Evolutionary conservation across 2,797 vertebrate species (phyloP), one percentile per base, ranked within the genome.

Genomic region (Monodelphis domestica): DNA sequence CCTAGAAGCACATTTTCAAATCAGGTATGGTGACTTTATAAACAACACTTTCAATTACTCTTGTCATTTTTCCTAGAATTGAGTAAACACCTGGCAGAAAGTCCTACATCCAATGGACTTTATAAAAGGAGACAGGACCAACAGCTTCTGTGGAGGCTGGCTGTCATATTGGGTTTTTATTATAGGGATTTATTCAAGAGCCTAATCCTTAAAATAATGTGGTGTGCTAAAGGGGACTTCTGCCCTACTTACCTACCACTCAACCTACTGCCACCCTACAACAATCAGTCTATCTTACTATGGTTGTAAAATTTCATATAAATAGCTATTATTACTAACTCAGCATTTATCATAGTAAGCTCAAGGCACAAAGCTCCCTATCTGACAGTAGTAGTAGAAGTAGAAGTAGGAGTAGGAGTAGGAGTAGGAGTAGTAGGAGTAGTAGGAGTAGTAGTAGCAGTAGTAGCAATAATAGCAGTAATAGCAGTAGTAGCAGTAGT

Each of bases 91-190:
- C 92, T 95, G 29, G 1, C 90, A 95, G 91, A 90, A 91, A 87
- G 94, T 94, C 97, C 92, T 94, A 95, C 54, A 95, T 92, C 88
- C 93, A 95, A 92, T 52, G 70, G 92, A 88, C 94, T 95, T 93
- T 54, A 93, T 59, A 96, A 91, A n/a, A 95, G 87, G 59, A 94
- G 53, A 96, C 90, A 95, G 89, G 95, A 94, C 94, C 87, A 94
- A 53, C 53, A 94, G 90, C 30, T 95, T 97, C 91, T 94, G 91
- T 52, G 56, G 70, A 56, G 33, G 70, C 93, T 95, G 59, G 95
- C 88, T 70, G 17, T 92, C 94, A 94, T 91, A 53, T 26, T 78
- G 92, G 45, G 55, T 38, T 57, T 95, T 63, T 28, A 50, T 1
- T n/a, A 53, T 53, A 92, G 96, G 90, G 88, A 89, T 89, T 26